Percentiles rank a stretch among this genome's conserved stretches.
Evolutionary conservation across 2,113 vertebrate genomes (phyloP).

Genomic region (Tautogolabrus adspersus): DNA sequence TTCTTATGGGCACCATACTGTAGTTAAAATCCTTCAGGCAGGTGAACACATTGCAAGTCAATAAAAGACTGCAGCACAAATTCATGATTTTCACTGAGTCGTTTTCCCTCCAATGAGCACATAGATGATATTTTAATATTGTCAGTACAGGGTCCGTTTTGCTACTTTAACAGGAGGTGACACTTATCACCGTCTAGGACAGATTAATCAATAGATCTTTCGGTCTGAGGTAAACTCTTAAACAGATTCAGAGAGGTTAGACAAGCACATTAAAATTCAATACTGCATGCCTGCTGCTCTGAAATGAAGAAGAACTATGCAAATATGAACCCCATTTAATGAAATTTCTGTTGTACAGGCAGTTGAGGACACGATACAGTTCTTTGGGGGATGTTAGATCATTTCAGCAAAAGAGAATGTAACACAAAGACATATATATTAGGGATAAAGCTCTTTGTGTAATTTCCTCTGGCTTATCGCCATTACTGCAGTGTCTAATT

Average conservation of each 20-base stretch:
- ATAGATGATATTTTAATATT: not conserved
- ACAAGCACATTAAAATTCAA: constrained; percentile 26
- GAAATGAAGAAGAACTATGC: not conserved
- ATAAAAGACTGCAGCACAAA: not conserved
- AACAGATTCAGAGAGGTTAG: constrained; percentile 9
- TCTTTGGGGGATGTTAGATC: not conserved
- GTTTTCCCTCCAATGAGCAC: not conserved
- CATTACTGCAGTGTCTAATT: not conserved
- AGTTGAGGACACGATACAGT: not conserved
- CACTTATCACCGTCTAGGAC: not conserved
- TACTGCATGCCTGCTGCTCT: constrained; percentile 5
- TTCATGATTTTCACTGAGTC: not conserved
- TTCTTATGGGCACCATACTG: too few species aligned
- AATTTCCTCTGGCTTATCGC: not conserved
- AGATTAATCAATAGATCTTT: constrained; percentile 13
- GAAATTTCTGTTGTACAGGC: constrained; percentile 2
- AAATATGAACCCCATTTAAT: not conserved
- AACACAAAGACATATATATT: not conserved
- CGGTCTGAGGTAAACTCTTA: not conserved
- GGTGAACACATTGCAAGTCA: not conserved
- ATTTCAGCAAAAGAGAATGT: not conserved
- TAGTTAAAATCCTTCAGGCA: not conserved
- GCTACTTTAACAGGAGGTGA: not conserved
- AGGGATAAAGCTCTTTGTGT: not conserved
- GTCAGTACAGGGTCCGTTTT: not conserved